phyloP scores from a whole-genome alignment of 2,113 vertebrate genomes.

The Dinomys branickii region DNA sequence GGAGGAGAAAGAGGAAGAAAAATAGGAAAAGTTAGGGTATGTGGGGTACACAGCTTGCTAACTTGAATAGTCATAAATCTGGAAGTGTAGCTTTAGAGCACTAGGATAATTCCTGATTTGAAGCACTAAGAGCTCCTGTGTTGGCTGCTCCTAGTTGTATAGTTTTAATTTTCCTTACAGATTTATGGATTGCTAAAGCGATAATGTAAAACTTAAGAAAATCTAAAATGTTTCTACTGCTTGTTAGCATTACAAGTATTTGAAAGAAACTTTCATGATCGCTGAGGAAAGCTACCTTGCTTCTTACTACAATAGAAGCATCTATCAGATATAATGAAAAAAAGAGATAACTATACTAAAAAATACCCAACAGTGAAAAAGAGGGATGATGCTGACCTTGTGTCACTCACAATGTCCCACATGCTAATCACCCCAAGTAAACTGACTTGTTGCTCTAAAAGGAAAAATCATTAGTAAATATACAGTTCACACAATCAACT shows the following conservation, averaged over 20 bases:
- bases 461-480: slow-evolving; percentile 14
- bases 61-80: neutral
- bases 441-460: neutral
- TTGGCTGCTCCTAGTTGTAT: neutral
- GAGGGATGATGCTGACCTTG: neutral
- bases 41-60: neutral
- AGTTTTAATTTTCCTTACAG: slow-evolving; percentile 5
- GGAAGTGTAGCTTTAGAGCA: neutral
- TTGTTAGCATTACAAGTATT: neutral
- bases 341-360: neutral
- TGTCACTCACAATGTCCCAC: neutral
- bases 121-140: neutral
- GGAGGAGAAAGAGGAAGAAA: neutral
- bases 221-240: neutral
- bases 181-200: slow-evolving; percentile 17
- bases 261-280: neutral
- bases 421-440: neutral
- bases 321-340: neutral
- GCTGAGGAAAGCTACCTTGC: neutral
- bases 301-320: slow-evolving; percentile 3
- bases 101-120: neutral
- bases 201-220: slow-evolving; percentile 10
- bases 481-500: neutral
- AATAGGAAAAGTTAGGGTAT: neutral
- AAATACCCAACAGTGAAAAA: slow-evolving; percentile 12